phyloP scores from a whole-genome alignment of 1,140 invertebrate species.

The Melanaphis sacchari region DNA sequence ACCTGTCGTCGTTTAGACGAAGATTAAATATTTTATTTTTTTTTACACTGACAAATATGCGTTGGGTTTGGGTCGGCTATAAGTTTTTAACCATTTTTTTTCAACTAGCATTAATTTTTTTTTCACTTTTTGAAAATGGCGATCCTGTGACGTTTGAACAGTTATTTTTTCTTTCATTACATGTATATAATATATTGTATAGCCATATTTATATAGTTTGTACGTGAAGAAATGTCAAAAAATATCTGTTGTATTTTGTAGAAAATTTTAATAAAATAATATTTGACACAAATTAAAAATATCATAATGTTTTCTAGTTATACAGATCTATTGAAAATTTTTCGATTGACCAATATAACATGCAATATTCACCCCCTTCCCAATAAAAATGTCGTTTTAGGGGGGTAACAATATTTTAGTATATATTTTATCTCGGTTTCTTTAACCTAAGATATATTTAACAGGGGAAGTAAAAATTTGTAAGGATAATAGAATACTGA shows the following conservation, averaged over 20 bases:
- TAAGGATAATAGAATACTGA: too few species aligned
- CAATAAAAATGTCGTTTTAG: too few species aligned
- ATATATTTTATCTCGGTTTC: too few species aligned
- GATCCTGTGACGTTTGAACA: neutral
- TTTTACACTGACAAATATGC: neutral
- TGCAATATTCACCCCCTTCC: too few species aligned
- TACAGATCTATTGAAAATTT: neutral
- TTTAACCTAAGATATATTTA: too few species aligned
- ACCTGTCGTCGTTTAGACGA: neutral
- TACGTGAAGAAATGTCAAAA: neutral
- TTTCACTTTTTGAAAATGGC: neutral
- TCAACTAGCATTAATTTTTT: neutral
- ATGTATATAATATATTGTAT: neutral
- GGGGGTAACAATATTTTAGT: too few species aligned
- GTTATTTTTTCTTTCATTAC: neutral
- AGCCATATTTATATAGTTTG: neutral
- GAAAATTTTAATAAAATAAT: neutral
- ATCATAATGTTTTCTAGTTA: neutral
- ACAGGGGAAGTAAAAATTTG: too few species aligned
- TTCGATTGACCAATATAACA: neutral
- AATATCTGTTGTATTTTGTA: neutral
- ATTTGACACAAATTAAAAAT: neutral
- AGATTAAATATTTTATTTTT: neutral
- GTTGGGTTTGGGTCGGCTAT: neutral
- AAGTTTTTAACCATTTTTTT: neutral